These are phyloP conservation scores for Rhadinocentrus ornatus DNA, from an alignment of 2,797 vertebrate genomes.

Conservation along the genomic window DNA sequence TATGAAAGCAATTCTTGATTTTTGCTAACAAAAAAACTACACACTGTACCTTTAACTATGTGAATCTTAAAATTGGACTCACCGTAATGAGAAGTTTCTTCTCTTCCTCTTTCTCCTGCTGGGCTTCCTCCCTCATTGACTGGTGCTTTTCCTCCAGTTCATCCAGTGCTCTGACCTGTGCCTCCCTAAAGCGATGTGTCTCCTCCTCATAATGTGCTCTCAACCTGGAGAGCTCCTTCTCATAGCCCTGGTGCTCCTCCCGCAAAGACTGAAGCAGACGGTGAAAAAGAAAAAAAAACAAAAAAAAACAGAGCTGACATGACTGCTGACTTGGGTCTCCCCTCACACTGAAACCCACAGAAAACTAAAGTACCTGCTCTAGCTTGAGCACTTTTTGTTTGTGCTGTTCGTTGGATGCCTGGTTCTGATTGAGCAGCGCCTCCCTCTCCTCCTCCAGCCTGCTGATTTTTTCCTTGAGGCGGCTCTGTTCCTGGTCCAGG, in stretches of 20 bases:
- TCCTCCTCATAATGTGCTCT: constrained; percentile 91
- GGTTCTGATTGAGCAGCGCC: constrained; percentile 90
- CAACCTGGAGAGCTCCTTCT: constrained; percentile 91
- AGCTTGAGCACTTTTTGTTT: constrained; percentile 90
- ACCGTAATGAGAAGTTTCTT: constrained; percentile 89
- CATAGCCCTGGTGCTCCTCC: constrained; percentile 93
- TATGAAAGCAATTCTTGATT: too few species aligned
- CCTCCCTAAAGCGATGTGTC: constrained; percentile 87
- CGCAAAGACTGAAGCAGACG: constrained; percentile 84
- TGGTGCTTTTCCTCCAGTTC: constrained; percentile 93
- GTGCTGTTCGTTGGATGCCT: constrained; percentile 90
- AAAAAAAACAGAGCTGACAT: not conserved
- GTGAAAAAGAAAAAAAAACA: not conserved
- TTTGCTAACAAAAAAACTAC: too few species aligned
- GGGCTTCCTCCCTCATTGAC: constrained; percentile 86
- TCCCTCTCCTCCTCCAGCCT: constrained; percentile 93
- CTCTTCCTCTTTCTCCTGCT: constrained; percentile 88
- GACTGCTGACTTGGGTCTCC: too few species aligned
- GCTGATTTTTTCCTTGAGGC: constrained; percentile 90
- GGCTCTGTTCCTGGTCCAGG: constrained; percentile 93
- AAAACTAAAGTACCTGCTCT: constrained; percentile 85
- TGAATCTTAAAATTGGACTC: constrained; percentile 44
- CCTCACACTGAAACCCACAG: fast-evolving
- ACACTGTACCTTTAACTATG: too few species aligned
- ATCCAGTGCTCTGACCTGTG: constrained; percentile 90